These are phyloP conservation scores for Orthonychiurus folsomi DNA, from an alignment of 2,888 invertebrate genomes.

Conservation along the genomic window DNA sequence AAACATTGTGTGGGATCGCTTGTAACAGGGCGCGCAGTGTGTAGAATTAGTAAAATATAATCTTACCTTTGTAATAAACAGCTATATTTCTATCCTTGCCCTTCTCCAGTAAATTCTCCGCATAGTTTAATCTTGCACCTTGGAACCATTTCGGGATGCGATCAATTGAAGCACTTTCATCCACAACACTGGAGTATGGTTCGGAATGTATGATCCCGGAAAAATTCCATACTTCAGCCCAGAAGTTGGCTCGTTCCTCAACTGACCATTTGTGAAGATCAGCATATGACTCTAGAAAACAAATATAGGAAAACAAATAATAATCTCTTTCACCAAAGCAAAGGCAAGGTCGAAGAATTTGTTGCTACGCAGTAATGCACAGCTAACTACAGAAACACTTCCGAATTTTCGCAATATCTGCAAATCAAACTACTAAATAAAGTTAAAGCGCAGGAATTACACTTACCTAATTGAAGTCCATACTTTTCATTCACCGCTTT, in stretches of 20 bases:
- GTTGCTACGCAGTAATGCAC: too few relatives aligned
- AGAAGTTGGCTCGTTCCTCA: slow-evolving; percentile 36
- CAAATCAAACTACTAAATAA: neutral
- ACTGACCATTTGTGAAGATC: slow-evolving; percentile 41
- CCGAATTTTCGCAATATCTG: too few relatives aligned
- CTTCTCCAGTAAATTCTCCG: slow-evolving; percentile 48
- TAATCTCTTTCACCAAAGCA: neutral
- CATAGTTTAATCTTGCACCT: slow-evolving; percentile 49
- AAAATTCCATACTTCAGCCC: slow-evolving; percentile 41
- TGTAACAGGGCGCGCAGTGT: too few relatives aligned
- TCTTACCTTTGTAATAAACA: slow-evolving; percentile 46
- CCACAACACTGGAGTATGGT: slow-evolving; percentile 33
- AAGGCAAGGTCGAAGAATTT: slow-evolving; percentile 2
- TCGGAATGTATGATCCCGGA: slow-evolving; percentile 39
- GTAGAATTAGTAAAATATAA: neutral
- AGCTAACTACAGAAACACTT: too few relatives aligned
- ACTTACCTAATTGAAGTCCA: slow-evolving; percentile 32
- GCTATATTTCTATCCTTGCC: slow-evolving; percentile 46
- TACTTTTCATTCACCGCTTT: slow-evolving; percentile 33
- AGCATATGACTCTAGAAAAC: slow-evolving; percentile 36
- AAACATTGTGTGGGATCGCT: too few relatives aligned
- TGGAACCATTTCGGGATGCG: slow-evolving; percentile 50
- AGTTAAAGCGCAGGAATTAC: neutral
- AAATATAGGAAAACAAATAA: slow-evolving; percentile 9
- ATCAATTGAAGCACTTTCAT: slow-evolving; percentile 43